These are phyloP conservation scores for Zaprionus ornatus DNA, from an alignment of 1,140 invertebrate genomes.

Conservation along the genomic window DNA sequence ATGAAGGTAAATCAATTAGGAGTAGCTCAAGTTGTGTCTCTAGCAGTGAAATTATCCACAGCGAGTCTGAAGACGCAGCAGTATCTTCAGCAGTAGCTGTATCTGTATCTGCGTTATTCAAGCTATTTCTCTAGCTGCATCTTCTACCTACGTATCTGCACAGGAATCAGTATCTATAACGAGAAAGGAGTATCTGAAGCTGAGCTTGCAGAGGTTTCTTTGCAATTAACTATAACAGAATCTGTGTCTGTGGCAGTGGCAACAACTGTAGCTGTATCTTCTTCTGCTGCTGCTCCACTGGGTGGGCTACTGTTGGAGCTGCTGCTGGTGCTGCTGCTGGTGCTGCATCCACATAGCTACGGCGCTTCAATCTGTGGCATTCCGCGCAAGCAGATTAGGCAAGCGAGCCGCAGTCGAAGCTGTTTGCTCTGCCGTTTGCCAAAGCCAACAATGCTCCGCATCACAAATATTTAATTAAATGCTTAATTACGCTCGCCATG, in stretches of 20 bases:
- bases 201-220: neutral
- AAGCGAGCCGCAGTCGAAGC: conserved; percentile 10
- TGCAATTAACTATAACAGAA: neutral
- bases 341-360: conserved; percentile 38
- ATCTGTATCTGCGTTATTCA: too few relatives aligned
- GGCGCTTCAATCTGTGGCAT: conserved; percentile 70
- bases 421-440: neutral
- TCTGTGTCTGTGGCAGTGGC: neutral
- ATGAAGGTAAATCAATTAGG: too few relatives aligned
- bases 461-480: conserved; percentile 83
- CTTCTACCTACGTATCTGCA: neutral
- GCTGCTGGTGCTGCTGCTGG: neutral
- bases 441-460: conserved; percentile 60
- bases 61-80: too few relatives aligned
- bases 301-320: neutral
- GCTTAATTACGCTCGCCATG: conserved; percentile 83
- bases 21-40: too few relatives aligned
- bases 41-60: too few relatives aligned
- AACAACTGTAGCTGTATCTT: neutral
- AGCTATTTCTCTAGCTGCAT: too few relatives aligned
- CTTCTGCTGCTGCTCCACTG: neutral
- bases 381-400: conserved; percentile 72
- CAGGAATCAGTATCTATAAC: neutral
- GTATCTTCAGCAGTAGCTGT: too few relatives aligned
- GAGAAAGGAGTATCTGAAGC: neutral